These are phyloP conservation scores for Phengaris alcon DNA, from an alignment of 2,888 invertebrate genomes.

Conservation along the genomic window DNA sequence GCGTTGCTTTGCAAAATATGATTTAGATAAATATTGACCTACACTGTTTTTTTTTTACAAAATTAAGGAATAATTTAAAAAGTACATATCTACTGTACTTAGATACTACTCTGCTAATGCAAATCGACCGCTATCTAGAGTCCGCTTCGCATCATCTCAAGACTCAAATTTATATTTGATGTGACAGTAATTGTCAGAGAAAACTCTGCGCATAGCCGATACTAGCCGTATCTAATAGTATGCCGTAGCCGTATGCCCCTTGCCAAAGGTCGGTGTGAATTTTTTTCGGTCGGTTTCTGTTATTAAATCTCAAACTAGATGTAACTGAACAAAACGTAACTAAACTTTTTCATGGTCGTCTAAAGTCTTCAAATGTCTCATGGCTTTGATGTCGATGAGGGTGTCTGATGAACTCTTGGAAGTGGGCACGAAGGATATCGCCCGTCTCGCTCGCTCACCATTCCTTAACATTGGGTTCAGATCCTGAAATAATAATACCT, in stretches of 20 bases:
- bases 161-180: too few relatives aligned
- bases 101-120: too few relatives aligned
- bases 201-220: too few relatives aligned
- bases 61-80: neutral
- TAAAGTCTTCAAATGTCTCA: slow-evolving; percentile 62
- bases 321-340: neutral
- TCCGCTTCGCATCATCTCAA: too few relatives aligned
- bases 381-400: slow-evolving; percentile 67
- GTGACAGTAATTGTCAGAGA: too few relatives aligned
- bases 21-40: neutral
- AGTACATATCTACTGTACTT: neutral
- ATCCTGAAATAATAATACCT: slow-evolving; percentile 51
- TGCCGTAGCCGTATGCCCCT: too few relatives aligned
- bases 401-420: slow-evolving; percentile 78
- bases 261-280: too few relatives aligned
- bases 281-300: too few relatives aligned
- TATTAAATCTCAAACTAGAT: too few relatives aligned
- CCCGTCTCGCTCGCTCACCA: slow-evolving; percentile 81
- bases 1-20: neutral
- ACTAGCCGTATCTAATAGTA: too few relatives aligned
- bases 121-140: too few relatives aligned
- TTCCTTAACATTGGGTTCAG: slow-evolving; percentile 77
- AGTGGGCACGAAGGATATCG: slow-evolving; percentile 85
- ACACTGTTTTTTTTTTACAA: neutral
- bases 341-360: slow-evolving; percentile 63